phyloP scores from a whole-genome alignment of 2,888 invertebrate species.

The Acanthopleura granulata region DNA sequence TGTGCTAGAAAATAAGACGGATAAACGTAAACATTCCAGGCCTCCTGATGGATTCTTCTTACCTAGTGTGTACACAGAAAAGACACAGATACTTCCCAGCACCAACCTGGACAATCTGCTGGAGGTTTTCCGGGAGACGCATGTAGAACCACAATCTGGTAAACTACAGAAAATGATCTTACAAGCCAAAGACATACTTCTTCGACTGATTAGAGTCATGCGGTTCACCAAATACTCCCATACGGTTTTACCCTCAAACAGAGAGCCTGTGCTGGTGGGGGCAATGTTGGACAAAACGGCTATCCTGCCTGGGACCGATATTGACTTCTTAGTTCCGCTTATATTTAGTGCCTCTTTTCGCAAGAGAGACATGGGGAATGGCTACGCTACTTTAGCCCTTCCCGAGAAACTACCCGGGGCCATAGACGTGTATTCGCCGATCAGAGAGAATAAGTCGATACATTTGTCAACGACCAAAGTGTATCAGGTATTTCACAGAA shows the following conservation, averaged over 20 bases:
- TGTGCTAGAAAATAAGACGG: too few relatives aligned
- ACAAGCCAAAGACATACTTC: not conserved
- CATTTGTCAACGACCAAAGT: not conserved
- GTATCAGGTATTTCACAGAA: not conserved
- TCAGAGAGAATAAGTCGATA: not conserved
- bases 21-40: too few relatives aligned
- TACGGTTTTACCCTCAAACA: not conserved
- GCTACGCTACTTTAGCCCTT: not conserved
- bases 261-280: not conserved
- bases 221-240: not conserved
- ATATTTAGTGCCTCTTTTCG: conserved; percentile 11
- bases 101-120: not conserved
- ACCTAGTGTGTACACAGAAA: not conserved
- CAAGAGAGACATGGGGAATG: not conserved
- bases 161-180: not conserved
- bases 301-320: not conserved
- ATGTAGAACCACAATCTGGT: not conserved
- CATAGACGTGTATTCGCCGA: not conserved
- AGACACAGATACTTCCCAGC: not conserved
- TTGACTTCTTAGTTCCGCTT: not conserved
- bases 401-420: not conserved
- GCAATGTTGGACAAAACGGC: not conserved
- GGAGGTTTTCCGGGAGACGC: not conserved
- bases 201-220: not conserved
- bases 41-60: not conserved